These are phyloP conservation scores for Dasysyrphus albostriatus DNA, from an alignment of 2,888 invertebrate genomes.

Conservation along the genomic window DNA sequence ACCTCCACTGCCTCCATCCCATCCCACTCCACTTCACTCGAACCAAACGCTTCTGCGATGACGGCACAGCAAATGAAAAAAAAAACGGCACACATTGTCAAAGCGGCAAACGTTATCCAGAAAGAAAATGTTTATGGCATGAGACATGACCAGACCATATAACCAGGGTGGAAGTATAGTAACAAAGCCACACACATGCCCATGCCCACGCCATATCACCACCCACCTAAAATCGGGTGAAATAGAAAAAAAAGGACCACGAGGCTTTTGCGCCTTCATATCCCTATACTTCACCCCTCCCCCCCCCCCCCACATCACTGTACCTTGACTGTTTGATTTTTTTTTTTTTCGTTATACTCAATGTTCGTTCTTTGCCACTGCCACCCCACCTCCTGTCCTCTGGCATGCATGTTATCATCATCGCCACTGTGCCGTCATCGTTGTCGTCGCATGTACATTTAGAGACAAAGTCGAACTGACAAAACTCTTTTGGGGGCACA, in stretches of 20 bases:
- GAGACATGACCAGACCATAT: constrained; percentile 74
- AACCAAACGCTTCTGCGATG: constrained; percentile 39
- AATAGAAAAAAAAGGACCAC: constrained; percentile 44
- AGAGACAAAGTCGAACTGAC: constrained; percentile 75
- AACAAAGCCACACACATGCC: constrained; percentile 47
- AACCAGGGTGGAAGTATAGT: constrained; percentile 33
- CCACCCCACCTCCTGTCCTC: constrained; percentile 19
- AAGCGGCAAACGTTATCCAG: constrained; percentile 72
- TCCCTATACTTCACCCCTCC: neutral
- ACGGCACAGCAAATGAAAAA: constrained; percentile 43
- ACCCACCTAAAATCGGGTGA: constrained; percentile 46
- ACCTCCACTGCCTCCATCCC: neutral
- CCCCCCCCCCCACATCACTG: neutral
- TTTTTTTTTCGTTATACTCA: neutral
- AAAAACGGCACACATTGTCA: constrained; percentile 67
- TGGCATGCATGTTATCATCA: constrained; percentile 69
- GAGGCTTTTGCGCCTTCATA: constrained; percentile 65
- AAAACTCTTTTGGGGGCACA: constrained; percentile 71
- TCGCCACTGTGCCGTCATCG: constrained; percentile 23
- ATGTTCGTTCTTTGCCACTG: constrained; percentile 4
- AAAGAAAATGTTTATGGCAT: constrained; percentile 69
- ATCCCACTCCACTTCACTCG: neutral
- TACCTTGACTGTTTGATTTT: constrained; percentile 31
- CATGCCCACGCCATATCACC: constrained; percentile 6
- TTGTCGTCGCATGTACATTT: constrained; percentile 55